A percentile compares a stretch with the other conserved stretches of the same genome.
Evolutionary conservation across 2,888 invertebrate genomes (phyloP).

Genomic region (Abrostola triplasia): DNA sequence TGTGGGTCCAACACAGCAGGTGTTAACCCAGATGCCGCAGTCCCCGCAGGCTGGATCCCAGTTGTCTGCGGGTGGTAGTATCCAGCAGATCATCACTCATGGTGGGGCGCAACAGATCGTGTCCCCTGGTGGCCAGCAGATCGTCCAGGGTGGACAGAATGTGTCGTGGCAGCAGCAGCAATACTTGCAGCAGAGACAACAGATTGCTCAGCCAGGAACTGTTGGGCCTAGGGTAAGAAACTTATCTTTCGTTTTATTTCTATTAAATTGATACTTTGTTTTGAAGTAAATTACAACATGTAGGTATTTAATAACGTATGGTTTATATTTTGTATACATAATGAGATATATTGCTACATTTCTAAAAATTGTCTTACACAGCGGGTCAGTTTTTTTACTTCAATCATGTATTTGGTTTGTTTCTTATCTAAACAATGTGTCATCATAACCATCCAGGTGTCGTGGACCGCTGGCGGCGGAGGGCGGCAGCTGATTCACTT

Average conservation of each 20-base stretch:
- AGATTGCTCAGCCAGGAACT: constrained; percentile 84
- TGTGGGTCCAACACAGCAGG: constrained; percentile 80
- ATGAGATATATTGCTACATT: no score
- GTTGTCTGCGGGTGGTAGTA: constrained; percentile 75
- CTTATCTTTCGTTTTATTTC: background rate
- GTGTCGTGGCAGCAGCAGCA: constrained; percentile 86
- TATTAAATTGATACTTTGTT: no score
- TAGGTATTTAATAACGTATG: no score
- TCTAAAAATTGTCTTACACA: no score
- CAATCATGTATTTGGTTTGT: no score
- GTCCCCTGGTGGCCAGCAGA: constrained; percentile 82
- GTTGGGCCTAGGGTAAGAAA: constrained; percentile 84
- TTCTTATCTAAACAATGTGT: no score
- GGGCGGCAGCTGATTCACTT: constrained; percentile 93
- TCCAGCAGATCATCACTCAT: constrained; percentile 86
- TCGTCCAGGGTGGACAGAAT: constrained; percentile 82
- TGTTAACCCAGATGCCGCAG: constrained; percentile 81
- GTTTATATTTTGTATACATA: no score
- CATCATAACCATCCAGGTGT: constrained; percentile 73
- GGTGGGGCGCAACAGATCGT: constrained; percentile 84
- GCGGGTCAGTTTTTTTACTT: no score
- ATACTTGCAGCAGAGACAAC: constrained; percentile 85
- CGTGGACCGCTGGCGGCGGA: constrained; percentile 84
- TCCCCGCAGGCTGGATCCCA: constrained; percentile 78
- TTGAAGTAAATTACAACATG: no score